Conservation (phyloP, 2,797 vertebrate genomes). For the Oreortyx pictus region DNA sequence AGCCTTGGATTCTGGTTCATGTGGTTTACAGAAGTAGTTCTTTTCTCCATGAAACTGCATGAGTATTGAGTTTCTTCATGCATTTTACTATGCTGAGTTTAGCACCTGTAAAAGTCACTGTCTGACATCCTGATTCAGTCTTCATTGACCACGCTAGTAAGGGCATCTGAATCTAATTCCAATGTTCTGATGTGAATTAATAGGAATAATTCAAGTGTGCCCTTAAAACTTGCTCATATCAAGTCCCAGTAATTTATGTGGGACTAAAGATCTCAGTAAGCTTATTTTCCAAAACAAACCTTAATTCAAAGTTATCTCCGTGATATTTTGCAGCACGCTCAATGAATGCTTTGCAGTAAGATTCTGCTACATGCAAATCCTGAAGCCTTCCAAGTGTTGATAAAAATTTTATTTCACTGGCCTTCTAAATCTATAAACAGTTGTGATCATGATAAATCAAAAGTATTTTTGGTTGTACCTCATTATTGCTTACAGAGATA, state of each 20-base stretch:
- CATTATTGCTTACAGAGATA: background rate
- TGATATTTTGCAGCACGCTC: background rate
- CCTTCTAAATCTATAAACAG: background rate
- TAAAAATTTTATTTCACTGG: background rate
- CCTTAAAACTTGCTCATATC: background rate
- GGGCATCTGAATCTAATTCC: background rate
- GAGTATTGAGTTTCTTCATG: background rate
- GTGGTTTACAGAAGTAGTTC: background rate
- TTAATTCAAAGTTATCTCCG: background rate
- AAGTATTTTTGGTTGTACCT: background rate
- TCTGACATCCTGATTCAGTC: background rate
- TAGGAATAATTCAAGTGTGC: background rate
- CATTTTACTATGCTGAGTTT: background rate
- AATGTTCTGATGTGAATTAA: background rate
- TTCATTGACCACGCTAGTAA: background rate
- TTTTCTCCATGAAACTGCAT: background rate
- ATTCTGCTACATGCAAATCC: background rate
- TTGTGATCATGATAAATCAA: background rate
- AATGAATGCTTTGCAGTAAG: background rate
- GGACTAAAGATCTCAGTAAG: background rate
- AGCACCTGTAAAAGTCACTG: background rate
- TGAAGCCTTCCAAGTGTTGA: background rate
- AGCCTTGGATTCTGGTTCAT: background rate
- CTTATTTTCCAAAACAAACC: background rate
- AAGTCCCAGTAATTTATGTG: background rate